Conservation (phyloP, 2,888 invertebrate genomes). For the Xanthorhoe spadicearia region DNA sequence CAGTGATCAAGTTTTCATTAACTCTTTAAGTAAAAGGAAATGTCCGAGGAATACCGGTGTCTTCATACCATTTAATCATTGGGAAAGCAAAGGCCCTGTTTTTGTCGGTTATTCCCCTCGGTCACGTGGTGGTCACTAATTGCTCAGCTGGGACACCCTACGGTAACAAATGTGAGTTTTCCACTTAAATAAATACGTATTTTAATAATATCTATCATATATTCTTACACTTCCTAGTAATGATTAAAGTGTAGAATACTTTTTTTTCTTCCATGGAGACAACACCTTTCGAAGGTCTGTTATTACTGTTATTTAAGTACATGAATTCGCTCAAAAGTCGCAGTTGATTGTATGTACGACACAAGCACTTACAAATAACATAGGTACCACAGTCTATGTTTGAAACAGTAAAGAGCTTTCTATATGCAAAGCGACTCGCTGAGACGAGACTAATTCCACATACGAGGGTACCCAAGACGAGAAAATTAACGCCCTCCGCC, state of each 20-base stretch:
- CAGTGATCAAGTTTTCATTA: not conserved
- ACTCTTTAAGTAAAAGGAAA: not conserved
- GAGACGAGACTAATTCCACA: slow-evolving; percentile 34
- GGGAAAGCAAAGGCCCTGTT: slow-evolving; percentile 45
- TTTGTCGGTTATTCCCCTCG: slow-evolving; percentile 72
- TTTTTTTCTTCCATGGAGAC: not conserved
- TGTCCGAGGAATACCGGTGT: slow-evolving; percentile 27
- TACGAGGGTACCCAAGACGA: slow-evolving; percentile 35
- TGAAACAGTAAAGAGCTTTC: slow-evolving; percentile 16
- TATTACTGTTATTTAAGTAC: not conserved
- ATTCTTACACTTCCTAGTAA: slow-evolving; percentile 17
- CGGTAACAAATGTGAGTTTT: slow-evolving; percentile 68
- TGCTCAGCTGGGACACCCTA: slow-evolving; percentile 80
- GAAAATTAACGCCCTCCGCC: slow-evolving; percentile 53
- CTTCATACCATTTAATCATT: slow-evolving; percentile 49
- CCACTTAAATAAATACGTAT: slow-evolving; percentile 71
- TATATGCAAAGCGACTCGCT: slow-evolving; percentile 32
- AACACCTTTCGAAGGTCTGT: not conserved
- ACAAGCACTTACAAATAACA: not conserved
- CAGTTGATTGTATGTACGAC: not conserved
- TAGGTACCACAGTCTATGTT: slow-evolving; percentile 9
- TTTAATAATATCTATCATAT: slow-evolving; percentile 43
- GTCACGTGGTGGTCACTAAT: slow-evolving; percentile 81
- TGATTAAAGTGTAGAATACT: slow-evolving; percentile 1
- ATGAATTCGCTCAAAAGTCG: not conserved